Percentiles rank a stretch among this genome's conserved stretches.
These are phyloP conservation scores for Hemicordylus capensis DNA, from an alignment of 2,113 vertebrate genomes.

Conservation along the genomic window DNA sequence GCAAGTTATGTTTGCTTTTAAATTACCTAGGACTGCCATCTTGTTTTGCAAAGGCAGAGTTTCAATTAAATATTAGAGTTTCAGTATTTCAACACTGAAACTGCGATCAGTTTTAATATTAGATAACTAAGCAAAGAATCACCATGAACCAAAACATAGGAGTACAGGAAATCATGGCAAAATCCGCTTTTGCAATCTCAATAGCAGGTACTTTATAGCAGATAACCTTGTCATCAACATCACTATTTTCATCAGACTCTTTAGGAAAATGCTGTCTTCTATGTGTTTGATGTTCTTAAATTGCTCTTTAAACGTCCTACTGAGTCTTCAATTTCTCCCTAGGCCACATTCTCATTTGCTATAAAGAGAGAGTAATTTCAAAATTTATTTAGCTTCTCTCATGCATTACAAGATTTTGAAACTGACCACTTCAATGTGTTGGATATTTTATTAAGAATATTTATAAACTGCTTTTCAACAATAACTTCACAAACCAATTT, in stretches of 20 bases:
- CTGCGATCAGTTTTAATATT: not conserved
- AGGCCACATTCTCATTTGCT: slow-evolving; percentile 56
- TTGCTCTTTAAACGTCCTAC: slow-evolving; percentile 63
- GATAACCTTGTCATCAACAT: slow-evolving; percentile 30
- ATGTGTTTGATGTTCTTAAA: slow-evolving; percentile 62
- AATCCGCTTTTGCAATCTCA: slow-evolving; percentile 40
- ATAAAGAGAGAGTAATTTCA: slow-evolving; percentile 63
- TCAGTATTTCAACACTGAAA: too few species aligned
- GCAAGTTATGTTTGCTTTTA: not conserved
- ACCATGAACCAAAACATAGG: not conserved
- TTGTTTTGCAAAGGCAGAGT: not conserved
- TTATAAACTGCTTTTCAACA: too few species aligned
- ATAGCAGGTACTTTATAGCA: slow-evolving; percentile 10
- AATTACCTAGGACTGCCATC: not conserved
- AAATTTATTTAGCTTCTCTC: slow-evolving; percentile 35
- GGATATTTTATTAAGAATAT: too few species aligned
- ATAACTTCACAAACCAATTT: too few species aligned
- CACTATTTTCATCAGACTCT: slow-evolving; percentile 45
- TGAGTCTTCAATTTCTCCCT: slow-evolving; percentile 65
- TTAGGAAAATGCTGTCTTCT: slow-evolving; percentile 50
- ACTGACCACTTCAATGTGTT: slow-evolving; percentile 18
- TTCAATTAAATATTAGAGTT: too few species aligned
- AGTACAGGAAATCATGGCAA: slow-evolving; percentile 22
- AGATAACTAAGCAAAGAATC: not conserved
- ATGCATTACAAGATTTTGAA: slow-evolving; percentile 22